Evolutionary conservation across 2,888 invertebrate species (phyloP).

Genomic region (Ophion obscuratus): DNA sequence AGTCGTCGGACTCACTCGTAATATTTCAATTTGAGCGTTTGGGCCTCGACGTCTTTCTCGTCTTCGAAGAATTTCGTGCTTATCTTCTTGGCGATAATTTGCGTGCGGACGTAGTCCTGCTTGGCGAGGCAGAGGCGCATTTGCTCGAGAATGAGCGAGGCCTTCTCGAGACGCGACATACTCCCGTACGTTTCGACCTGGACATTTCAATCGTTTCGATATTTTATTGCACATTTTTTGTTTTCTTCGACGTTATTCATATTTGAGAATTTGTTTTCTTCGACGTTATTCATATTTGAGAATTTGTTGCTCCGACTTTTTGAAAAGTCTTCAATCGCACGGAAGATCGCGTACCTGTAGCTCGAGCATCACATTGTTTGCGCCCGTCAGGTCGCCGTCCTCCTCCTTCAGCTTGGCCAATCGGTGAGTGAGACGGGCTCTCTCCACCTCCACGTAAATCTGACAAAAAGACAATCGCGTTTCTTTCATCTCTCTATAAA

Average conservation of each 20-base stretch:
- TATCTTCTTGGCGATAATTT: constrained; percentile 99
- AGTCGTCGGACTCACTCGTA: constrained; percentile 85
- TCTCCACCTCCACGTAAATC: constrained; percentile 99
- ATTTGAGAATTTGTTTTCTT: background rate
- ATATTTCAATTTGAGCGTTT: constrained; percentile 89
- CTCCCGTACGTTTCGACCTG: constrained; percentile 98
- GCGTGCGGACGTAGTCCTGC: constrained; percentile 98
- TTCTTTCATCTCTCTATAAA: background rate
- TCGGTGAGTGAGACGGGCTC: constrained; percentile 97
- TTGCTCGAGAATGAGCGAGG: constrained; percentile 98
- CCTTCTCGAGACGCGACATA: constrained; percentile 99
- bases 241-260: background rate
- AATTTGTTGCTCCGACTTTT: background rate
- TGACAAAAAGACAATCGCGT: constrained; percentile 76
- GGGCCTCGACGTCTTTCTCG: constrained; percentile 85
- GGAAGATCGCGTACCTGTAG: constrained; percentile 87
- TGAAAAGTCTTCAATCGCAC: background rate
- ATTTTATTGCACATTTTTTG: background rate
- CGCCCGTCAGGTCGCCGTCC: constrained; percentile 93
- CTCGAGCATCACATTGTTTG: constrained; percentile 97
- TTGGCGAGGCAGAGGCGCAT: constrained; percentile 98
- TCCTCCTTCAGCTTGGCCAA: constrained; percentile 93
- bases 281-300: background rate
- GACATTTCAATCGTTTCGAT: background rate
- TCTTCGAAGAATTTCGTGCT: constrained; percentile 98